Percentiles rank a stretch among this genome's conserved stretches.
Evolutionary conservation across 92 coral and sea anemone genomes (phyloP).

Genomic region (Anthopleura xanthogrammica): DNA sequence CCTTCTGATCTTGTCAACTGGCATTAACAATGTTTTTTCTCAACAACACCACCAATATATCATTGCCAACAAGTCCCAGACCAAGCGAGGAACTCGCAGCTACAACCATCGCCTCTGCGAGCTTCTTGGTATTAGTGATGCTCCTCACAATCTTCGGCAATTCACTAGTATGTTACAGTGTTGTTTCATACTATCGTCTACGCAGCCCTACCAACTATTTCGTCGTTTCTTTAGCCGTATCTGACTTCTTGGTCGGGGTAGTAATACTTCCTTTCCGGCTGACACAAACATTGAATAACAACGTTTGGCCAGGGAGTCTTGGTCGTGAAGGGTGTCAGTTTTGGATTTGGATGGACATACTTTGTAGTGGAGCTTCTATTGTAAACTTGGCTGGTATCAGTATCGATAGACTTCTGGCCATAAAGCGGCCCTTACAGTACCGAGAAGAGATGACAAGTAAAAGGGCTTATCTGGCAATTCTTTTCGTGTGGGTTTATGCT

Average conservation of each 20-base stretch:
- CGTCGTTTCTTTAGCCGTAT: conserved; percentile 91
- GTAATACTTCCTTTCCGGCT: conserved; percentile 87
- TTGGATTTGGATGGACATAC: conserved; percentile 95
- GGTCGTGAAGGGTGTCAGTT: conserved; percentile 75
- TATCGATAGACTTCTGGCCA: conserved; percentile 86
- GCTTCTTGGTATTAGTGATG: conserved; percentile 79
- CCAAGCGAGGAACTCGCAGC: conserved; percentile 5
- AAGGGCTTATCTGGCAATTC: conserved; percentile 63
- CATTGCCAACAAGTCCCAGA: background rate
- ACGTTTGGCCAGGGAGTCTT: conserved; percentile 61
- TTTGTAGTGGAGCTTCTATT: conserved; percentile 90
- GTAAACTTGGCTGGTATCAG: conserved; percentile 86
- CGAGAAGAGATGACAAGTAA: conserved; percentile 82
- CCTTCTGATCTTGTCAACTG: no score
- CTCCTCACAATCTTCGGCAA: conserved; percentile 86
- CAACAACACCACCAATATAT: conserved; percentile 12
- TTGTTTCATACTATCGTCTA: conserved; percentile 70
- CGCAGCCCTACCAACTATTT: conserved; percentile 91
- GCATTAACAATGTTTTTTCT: background rate
- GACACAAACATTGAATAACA: conserved; percentile 70
- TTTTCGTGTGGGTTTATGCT: conserved; percentile 80
- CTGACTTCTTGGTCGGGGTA: conserved; percentile 81
- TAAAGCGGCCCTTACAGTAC: conserved; percentile 82
- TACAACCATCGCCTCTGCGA: conserved; percentile 68
- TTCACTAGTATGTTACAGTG: conserved; percentile 84